These are phyloP conservation scores for Gymnogyps californianus DNA, from an alignment of 2,113 vertebrate genomes.

Conservation along the genomic window DNA sequence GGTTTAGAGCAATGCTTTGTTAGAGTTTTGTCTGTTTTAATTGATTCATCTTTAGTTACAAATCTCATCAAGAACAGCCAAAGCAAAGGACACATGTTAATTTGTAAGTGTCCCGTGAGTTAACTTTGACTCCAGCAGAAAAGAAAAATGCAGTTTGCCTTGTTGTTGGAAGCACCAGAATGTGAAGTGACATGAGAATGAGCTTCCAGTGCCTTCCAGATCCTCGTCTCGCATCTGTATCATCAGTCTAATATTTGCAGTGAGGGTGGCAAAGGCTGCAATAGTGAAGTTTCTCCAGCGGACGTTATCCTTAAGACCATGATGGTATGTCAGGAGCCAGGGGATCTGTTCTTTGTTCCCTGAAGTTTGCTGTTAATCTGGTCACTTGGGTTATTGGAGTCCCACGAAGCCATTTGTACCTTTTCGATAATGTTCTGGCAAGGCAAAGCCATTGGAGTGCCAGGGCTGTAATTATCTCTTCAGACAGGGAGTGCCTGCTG, in stretches of 20 bases:
- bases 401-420: not conserved
- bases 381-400: not conserved
- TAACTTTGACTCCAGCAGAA: constrained; percentile 13
- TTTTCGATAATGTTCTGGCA: not conserved
- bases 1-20: constrained; percentile 14
- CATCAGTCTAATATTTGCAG: not conserved
- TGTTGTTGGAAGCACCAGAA: not conserved
- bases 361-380: not conserved
- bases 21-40: constrained; percentile 63
- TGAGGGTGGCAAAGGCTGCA: not conserved
- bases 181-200: not conserved
- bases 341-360: not conserved
- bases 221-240: not conserved
- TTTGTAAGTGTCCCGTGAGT: constrained; percentile 14
- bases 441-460: not conserved
- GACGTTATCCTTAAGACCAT: not conserved
- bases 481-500: not conserved
- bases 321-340: not conserved
- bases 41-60: constrained; percentile 51
- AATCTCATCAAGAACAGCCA: constrained; percentile 18
- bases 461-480: not conserved
- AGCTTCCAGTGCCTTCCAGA: not conserved
- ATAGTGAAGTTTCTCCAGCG: not conserved
- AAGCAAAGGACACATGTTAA: constrained; percentile 27
- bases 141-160: not conserved